Evolutionary conservation across 2,797 vertebrate genomes (phyloP).

Genomic region (Tympanoctomys barrerae): DNA sequence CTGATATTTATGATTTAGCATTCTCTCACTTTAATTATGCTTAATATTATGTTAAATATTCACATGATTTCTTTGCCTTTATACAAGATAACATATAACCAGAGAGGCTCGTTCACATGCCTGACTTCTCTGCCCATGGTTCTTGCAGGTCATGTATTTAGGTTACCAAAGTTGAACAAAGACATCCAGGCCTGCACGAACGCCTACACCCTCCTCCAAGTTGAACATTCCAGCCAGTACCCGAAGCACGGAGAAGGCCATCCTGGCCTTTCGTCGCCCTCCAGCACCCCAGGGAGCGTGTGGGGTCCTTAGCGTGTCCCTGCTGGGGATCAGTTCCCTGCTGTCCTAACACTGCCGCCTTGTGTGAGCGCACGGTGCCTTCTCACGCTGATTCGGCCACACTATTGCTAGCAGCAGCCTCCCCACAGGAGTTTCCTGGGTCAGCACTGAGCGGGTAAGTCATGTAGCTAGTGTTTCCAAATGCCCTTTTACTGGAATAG

Average conservation of each 20-base stretch:
- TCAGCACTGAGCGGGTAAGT: neutral
- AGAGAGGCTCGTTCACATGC: neutral
- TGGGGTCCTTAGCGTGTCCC: no score
- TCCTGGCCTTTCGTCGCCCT: neutral
- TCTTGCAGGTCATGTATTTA: neutral
- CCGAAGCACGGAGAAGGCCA: neutral
- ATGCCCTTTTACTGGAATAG: neutral
- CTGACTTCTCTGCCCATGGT: neutral
- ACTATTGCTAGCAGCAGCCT: neutral
- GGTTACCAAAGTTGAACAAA: neutral
- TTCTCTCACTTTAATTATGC: neutral
- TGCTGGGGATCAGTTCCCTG: no score
- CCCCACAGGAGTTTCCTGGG: neutral
- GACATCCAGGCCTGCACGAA: no score
- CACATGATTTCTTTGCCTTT: neutral
- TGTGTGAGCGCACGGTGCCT: fast-evolving
- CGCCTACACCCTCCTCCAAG: neutral
- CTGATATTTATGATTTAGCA: neutral
- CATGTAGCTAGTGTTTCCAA: neutral
- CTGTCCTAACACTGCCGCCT: neutral
- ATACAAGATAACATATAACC: neutral
- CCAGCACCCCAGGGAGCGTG: fast-evolving
- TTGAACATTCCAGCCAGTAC: neutral
- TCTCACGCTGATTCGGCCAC: neutral
- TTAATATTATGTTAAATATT: neutral